Evolutionary conservation across 1,140 invertebrate genomes (phyloP).

Genomic region (Orussus abietinus): DNA sequence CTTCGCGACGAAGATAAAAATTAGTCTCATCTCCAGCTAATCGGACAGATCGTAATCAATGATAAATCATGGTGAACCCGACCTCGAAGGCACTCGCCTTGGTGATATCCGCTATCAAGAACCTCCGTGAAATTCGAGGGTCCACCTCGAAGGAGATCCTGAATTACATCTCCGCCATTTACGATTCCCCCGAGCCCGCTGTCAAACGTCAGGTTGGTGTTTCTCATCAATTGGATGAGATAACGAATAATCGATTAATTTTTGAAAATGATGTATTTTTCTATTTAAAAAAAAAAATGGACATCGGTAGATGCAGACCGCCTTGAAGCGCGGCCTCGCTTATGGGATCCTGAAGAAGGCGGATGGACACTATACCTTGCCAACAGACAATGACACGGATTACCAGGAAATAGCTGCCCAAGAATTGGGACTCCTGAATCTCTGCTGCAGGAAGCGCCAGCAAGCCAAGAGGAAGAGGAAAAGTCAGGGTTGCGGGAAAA

Average conservation of each 20-base stretch:
- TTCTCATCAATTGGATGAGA: too few relatives aligned
- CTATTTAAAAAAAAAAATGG: neutral
- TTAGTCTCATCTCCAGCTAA: too few relatives aligned
- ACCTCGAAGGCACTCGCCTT: slow-evolving; percentile 18
- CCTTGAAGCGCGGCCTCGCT: slow-evolving; percentile 28
- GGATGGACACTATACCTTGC: slow-evolving; percentile 23
- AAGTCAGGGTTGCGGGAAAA: slow-evolving; percentile 12
- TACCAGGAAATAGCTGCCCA: slow-evolving; percentile 25
- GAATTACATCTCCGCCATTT: slow-evolving; percentile 25
- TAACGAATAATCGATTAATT: neutral
- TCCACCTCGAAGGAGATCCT: slow-evolving; percentile 29
- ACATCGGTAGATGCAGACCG: slow-evolving; percentile 27
- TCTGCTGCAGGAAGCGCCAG: slow-evolving; percentile 12
- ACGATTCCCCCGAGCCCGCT: slow-evolving; percentile 13
- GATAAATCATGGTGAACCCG: slow-evolving; percentile 18
- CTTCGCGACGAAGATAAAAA: too few relatives aligned
- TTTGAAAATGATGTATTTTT: too few relatives aligned
- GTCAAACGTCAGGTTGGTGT: slow-evolving; percentile 30
- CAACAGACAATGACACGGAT: slow-evolving; percentile 17
- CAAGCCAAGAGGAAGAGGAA: slow-evolving; percentile 1
- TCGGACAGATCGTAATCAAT: neutral
- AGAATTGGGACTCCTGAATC: slow-evolving; percentile 27
- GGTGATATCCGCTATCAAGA: slow-evolving; percentile 28
- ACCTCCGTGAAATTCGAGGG: slow-evolving; percentile 26
- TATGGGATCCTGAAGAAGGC: slow-evolving; percentile 28